Evolutionary conservation across 2,888 invertebrate species (phyloP).

Genomic region (Campoplex nolae): DNA sequence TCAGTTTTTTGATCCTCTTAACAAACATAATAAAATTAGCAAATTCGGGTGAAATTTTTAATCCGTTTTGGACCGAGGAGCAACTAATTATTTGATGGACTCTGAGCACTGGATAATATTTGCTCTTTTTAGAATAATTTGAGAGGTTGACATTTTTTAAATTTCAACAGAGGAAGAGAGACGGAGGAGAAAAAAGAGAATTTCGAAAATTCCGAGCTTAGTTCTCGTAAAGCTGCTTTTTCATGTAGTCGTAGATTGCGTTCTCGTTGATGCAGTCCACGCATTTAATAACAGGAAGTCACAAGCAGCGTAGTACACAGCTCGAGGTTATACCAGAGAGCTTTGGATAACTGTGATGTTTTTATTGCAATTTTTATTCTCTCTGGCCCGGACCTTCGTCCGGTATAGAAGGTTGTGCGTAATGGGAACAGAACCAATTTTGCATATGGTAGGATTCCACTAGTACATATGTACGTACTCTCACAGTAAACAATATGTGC

Average conservation of each 20-base stretch:
- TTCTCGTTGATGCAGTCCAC: conserved; percentile 17
- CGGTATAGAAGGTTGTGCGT: not conserved
- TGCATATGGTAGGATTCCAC: conserved; percentile 32
- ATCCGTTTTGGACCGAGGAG: not conserved
- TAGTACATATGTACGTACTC: not conserved
- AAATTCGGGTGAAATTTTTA: not conserved
- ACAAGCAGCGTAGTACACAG: not conserved
- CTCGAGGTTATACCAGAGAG: conserved; percentile 6
- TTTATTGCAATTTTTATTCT: not conserved
- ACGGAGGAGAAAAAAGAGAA: not conserved
- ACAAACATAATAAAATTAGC: conserved; percentile 15
- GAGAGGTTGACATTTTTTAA: not conserved
- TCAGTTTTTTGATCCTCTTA: not conserved
- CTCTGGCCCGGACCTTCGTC: not conserved
- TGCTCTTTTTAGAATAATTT: not conserved
- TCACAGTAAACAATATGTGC: not conserved
- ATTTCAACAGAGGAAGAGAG: not conserved
- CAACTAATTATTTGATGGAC: not conserved
- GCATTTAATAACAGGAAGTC: not conserved
- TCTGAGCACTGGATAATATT: not conserved
- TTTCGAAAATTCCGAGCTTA: not conserved
- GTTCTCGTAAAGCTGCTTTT: conserved; percentile 20
- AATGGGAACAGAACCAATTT: not conserved
- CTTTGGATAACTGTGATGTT: conserved; percentile 2
- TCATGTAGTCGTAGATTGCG: conserved; percentile 2